Percentiles rank a stretch among this genome's conserved stretches.
Evolutionary conservation across 92 coral and sea anemone species (phyloP).

Genomic region (Metridium senile): DNA sequence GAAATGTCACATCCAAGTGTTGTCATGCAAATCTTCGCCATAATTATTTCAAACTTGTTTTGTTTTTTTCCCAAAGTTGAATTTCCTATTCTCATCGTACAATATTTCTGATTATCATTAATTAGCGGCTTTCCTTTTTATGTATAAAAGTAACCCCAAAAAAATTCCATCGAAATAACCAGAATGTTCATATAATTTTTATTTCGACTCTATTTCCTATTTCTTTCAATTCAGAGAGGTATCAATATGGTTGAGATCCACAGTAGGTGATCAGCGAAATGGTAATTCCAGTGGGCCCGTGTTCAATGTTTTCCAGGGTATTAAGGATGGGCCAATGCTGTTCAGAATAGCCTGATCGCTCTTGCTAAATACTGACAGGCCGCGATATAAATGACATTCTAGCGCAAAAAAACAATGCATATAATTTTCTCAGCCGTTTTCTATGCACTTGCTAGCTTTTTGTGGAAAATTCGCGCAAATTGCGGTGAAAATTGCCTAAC

Average conservation of each 20-base stretch:
- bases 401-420: too few relatives aligned
- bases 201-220: too few relatives aligned
- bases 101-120: background rate
- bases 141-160: background rate
- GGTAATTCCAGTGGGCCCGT: background rate
- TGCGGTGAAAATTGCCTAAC: too few relatives aligned
- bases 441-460: too few relatives aligned
- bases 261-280: slow-evolving; percentile 5
- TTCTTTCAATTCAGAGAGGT: background rate
- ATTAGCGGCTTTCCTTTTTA: background rate
- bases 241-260: background rate
- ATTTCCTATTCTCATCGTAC: background rate
- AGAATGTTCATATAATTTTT: too few relatives aligned
- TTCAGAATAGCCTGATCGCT: too few relatives aligned
- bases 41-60: background rate
- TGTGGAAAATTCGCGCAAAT: too few relatives aligned
- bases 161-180: background rate
- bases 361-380: too few relatives aligned
- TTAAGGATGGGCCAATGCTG: too few relatives aligned
- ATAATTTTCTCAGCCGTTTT: too few relatives aligned
- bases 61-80: background rate
- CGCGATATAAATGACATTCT: too few relatives aligned
- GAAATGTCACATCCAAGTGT: background rate
- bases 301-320: background rate
- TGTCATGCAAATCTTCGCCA: background rate